Base-by-base conservation (phyloP, 2,888 invertebrate genomes). In the Sarcophaga caerulescens region DNA sequence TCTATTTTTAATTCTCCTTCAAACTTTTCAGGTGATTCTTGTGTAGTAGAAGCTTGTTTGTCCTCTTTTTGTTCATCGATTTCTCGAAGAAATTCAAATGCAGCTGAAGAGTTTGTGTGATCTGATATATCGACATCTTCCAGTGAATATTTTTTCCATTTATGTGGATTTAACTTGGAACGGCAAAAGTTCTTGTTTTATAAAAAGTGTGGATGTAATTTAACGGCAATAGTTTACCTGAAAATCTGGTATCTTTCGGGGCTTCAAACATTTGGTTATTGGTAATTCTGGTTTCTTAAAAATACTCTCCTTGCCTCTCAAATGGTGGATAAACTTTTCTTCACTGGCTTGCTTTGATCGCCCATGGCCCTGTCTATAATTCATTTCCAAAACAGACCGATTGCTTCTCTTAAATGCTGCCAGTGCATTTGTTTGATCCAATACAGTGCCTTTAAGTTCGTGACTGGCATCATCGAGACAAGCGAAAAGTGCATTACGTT, bases 121-220 rank as follows among this genome's bases (percentile, higher is more conserved):
- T 97, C 97, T 0, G 97, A 96, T 93, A 97, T 96, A 90, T 97
- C 97, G 4, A 97, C 97, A 94, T 97, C 97, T 44, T 95, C 95
- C 21, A 98, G 92, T 19, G 96, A 95, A 90, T 98, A 98, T 90
- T 95, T 96, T 14, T 95, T 95, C 96, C 97, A 98, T 90, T 96
- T 97, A 85, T 96, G 95, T 17, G 97, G 98, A 93, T 97, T 96
- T 87, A 95, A 95, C 90, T 96, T 94, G 87, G 12, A 17, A 52
- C 12, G 10, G 17, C 12, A 52, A 70, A 44, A 75, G 8, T 17
- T 74, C 57, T 45, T 10, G 21, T 65, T 57, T 21, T 21, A 17
- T 1, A 35, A 35, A 35, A 35, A 35, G 0, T 52, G 14, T 14
- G 4, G 4, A 17, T 5, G 17, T 4, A 14, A 52, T 52, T 52